Percentiles rank a stretch among this genome's conserved stretches.
Conservation (phyloP, 2,797 vertebrate species). For the Salmo trutta region DNA sequence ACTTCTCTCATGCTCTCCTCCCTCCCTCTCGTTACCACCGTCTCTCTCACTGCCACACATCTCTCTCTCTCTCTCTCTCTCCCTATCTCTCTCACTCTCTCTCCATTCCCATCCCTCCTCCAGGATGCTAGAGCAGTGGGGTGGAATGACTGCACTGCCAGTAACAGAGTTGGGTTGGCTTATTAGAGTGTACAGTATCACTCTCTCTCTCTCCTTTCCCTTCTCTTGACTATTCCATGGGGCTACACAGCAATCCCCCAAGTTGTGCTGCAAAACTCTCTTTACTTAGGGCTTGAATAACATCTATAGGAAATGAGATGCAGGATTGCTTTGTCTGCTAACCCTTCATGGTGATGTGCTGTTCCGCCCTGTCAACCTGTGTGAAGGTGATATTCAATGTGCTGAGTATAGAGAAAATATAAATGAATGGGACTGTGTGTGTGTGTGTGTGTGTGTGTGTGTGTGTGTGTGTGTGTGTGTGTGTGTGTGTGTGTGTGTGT, state of each 20-base stretch:
- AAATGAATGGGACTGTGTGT: conserved; percentile 28
- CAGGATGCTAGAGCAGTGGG: conserved; percentile 6
- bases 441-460: not conserved
- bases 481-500: not conserved
- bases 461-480: not conserved
- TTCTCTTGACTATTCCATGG: conserved; percentile 28
- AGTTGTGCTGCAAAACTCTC: conserved; percentile 41
- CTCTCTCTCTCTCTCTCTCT: not conserved
- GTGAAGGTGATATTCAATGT: conserved; percentile 44
- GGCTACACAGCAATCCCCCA: conserved; percentile 36
- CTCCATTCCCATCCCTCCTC: not conserved
- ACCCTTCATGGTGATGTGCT: conserved; percentile 27
- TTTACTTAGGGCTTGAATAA: conserved; percentile 49
- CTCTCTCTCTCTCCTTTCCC: conserved; percentile 25
- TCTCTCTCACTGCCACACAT: not conserved
- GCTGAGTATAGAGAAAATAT: conserved; percentile 33
- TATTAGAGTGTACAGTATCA: conserved; percentile 6
- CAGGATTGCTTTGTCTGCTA: conserved; percentile 35
- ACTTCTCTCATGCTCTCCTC: not conserved
- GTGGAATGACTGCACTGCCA: conserved; percentile 8
- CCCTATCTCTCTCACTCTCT: not conserved
- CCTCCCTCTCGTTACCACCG: not conserved
- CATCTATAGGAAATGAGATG: conserved; percentile 15
- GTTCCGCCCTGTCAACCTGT: conserved; percentile 38
- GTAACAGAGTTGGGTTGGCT: conserved; percentile 2